phyloP scores from a whole-genome alignment of 2,113 vertebrate species.

The Saguinus imperator region DNA sequence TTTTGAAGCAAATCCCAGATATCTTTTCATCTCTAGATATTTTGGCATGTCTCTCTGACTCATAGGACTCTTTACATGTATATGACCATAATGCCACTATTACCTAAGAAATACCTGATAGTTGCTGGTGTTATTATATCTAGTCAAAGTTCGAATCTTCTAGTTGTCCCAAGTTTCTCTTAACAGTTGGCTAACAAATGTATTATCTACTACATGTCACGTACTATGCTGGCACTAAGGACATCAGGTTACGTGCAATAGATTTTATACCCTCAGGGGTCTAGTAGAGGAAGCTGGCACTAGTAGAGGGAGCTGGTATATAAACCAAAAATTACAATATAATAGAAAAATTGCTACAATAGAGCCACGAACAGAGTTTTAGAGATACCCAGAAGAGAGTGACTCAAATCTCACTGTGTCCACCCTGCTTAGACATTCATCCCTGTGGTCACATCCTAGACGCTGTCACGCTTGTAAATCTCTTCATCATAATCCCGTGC shows the following conservation, averaged over 20 bases:
- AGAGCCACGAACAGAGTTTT: background rate
- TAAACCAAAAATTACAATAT: background rate
- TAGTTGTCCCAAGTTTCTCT: background rate
- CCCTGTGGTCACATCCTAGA: background rate
- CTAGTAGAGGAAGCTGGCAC: background rate
- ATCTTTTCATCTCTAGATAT: constrained; percentile 27
- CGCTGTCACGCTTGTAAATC: background rate
- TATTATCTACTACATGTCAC: background rate
- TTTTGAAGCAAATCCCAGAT: background rate
- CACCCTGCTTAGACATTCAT: background rate
- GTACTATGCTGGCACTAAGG: background rate
- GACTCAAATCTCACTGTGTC: background rate
- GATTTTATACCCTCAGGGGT: background rate
- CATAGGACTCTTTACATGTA: background rate
- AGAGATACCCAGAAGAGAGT: background rate
- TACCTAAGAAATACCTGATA: background rate
- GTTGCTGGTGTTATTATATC: background rate
- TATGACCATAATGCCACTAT: background rate
- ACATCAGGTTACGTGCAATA: background rate
- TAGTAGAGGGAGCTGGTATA: background rate
- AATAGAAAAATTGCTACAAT: background rate
- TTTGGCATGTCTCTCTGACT: background rate
- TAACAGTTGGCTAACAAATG: background rate
- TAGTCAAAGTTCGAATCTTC: constrained; percentile 11
- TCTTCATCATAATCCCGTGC: too few relatives aligned